Evolutionary conservation across 2,797 vertebrate genomes (phyloP), one percentile per base, ranked within the genome.

Genomic region (Peromyscus attwateri): DNA sequence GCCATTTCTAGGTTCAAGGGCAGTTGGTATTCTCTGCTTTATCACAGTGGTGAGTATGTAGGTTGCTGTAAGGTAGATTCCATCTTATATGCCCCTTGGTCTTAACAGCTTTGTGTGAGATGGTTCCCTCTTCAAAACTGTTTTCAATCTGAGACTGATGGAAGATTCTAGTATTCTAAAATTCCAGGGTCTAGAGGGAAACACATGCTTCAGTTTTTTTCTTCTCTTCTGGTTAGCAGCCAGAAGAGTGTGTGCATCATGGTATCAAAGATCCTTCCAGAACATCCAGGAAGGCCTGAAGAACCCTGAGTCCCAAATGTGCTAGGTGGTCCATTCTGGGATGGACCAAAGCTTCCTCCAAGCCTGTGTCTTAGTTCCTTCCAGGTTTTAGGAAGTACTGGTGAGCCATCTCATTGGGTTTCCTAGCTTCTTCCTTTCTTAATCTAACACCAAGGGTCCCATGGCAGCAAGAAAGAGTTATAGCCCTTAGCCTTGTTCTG

Each of bases 21-120:
- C 16, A 85, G 71, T 46, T 12, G 73, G 19, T 14, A 71, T 4
- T 62, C 43, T 49, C 52, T 21, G 52, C 52, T 43, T 9, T 40
- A 21, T 37, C 6, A 0, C 25, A 37, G 2, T 2, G 64, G 17
- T 37, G 14, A 29, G 12, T 55, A 68, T 1, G 3, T n/a, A 4
- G 64, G 31, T 43, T 43, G 4, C 55, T 43, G 0, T 34, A 4
- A 34, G 81, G 62, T 37, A 64, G 13, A 3, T 68, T 31, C 71
- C 0, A 16, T 29, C 29, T 64, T 21, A 1, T 12, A 34, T 19
- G 23, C 2, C 46, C 19, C 2, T 73, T 1, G 0, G 17, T 25
- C 71, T 16, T 23, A 55, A 73, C 6, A 3, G 82, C 70, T 52
- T 64, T 68, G 34, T 17, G 1, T 23, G 10, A 46, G 7, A 87